Base-by-base conservation (phyloP, 1,140 invertebrate genomes). In the Euwallacea fornicatus region DNA sequence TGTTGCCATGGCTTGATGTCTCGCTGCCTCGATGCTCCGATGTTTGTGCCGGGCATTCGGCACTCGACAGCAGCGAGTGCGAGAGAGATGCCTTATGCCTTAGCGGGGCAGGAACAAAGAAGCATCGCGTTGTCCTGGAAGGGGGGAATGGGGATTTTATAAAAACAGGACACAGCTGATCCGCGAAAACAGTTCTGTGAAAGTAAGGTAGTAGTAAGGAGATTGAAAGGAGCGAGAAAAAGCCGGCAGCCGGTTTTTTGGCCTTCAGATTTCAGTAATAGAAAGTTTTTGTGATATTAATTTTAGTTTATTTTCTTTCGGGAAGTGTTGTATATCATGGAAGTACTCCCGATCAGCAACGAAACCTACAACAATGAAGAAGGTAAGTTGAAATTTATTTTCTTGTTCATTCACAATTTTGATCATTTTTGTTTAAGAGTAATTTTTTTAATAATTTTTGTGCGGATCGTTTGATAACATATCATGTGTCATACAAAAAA, bases 271-370 rank as follows among this genome's bases (percentile, higher is more conserved):
- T 50, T 33, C n/a, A 47, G 33, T 15, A 66, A 4, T 50, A 15
- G 10, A 59, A 44, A 43, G 41, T 63, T 64, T 74, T 70, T 74
- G 58, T 74, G 69, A 68, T 71, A 71, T 46, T 56, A 56, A 66
- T 71, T 71, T n/a, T 55, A 42, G 21, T 56, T 72, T 44, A 33
- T 33, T 33, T 33, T 33, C 21, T 33, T 33, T 33, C 21, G 21
- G 21, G 21, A 33, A 33, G 21, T 33, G 21, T 33, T 33, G 4
- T 33, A 33, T 33, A 70, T 13, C 7, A 76, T 76, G 75, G 75
- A 76, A 73, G 75, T 76, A 67, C 65, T 76, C 66, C 68, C 73
- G 41, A 46, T 74, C n/a, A 66, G 47, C 8, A 76, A 76, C 62
- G 65, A 73, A 67, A 66, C 60, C 11, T 76, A 74, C 61, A 76